A percentile compares a stretch with the other conserved stretches of the same genome.
Conservation (phyloP, 2,797 vertebrate species). For the Chromis chromis region DNA sequence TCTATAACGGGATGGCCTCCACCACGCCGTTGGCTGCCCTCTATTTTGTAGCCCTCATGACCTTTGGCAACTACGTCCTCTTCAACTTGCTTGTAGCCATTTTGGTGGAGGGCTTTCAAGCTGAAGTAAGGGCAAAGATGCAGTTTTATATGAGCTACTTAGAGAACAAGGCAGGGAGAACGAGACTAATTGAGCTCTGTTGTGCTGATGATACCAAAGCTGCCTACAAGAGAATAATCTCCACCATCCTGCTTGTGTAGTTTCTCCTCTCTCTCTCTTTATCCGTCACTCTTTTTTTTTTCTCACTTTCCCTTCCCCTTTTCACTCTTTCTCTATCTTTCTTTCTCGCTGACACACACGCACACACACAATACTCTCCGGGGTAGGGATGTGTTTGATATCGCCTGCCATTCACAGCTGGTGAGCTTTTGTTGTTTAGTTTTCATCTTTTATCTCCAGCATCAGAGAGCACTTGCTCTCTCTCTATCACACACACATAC, state of each 20-base stretch:
- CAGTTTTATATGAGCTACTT: conserved; percentile 51
- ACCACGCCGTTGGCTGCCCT: conserved; percentile 94
- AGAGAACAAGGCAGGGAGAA: conserved; percentile 43
- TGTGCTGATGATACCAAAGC: conserved; percentile 70
- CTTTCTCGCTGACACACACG: conserved; percentile 43
- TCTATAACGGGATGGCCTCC: conserved; percentile 95
- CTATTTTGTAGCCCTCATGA: conserved; percentile 97
- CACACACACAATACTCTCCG: conserved; percentile 62
- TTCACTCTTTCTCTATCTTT: conserved; percentile 39
- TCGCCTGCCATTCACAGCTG: conserved; percentile 80
- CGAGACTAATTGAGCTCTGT: conserved; percentile 58
- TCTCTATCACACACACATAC: conserved; percentile 12
- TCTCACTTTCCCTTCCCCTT: conserved; percentile 29
- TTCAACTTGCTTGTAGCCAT: conserved; percentile 98
- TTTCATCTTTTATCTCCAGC: conserved; percentile 80
- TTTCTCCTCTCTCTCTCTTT: conserved; percentile 39
- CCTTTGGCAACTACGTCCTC: conserved; percentile 96
- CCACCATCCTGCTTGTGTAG: conserved; percentile 59
- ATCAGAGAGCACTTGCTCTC: conserved; percentile 80
- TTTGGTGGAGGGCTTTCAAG: conserved; percentile 96
- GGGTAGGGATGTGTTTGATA: conserved; percentile 79
- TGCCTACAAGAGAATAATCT: conserved; percentile 72
- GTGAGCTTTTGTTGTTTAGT: conserved; percentile 82
- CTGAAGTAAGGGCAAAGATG: conserved; percentile 88
- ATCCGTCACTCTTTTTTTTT: conserved; percentile 23